Evolutionary conservation across 2,113 vertebrate species (phyloP), one percentile per base, ranked within the genome.

Genomic region (Pteruthius melanotis): DNA sequence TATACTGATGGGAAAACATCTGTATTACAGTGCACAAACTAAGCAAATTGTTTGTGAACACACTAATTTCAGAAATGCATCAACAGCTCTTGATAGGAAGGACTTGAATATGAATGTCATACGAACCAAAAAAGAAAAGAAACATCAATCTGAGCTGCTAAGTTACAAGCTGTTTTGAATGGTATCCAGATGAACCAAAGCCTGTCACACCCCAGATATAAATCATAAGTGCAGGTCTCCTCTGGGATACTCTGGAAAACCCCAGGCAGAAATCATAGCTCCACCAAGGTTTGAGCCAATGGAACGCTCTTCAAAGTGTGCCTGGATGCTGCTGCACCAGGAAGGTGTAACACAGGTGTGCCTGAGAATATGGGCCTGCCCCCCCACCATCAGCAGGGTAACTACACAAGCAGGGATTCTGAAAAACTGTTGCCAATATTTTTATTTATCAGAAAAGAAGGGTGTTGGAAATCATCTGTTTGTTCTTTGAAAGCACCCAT

Each of bases 311-410:
- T 61, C 60, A 47, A 47, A 65, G 35, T 5, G 28, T 56, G 40
- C 23, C 44, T 0, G 3, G n/a, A n/a, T 6, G 7, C 42, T 8
- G 3, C 56, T 49, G 23, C 0, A 0, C 39, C 0, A 0, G 63
- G 15, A 54, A 53, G 10, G 47, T 50, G 44, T 56, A 45, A 71
- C 40, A 44, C 3, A 11, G 9, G 21, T 1, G 15, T 42, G 18
- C 5, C 19, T 3, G 2, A 71, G 33, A 33, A 59, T 2, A 1
- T 19, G 47, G 44, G 39, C 47, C n/a, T 10, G 2, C 24, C 15
- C 39, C 40, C 12, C 31, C 65, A n/a, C 31, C n/a, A 5, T 60
- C 60, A 56, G 18, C n/a, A 83, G 45, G 33, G 40, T 37, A 74
- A 39, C 49, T 47, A 39, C 1, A 0, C 9, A 53, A 75, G 64